phyloP scores from a whole-genome alignment of 2,888 invertebrate genomes.

The Cerceris ruficornis region DNA sequence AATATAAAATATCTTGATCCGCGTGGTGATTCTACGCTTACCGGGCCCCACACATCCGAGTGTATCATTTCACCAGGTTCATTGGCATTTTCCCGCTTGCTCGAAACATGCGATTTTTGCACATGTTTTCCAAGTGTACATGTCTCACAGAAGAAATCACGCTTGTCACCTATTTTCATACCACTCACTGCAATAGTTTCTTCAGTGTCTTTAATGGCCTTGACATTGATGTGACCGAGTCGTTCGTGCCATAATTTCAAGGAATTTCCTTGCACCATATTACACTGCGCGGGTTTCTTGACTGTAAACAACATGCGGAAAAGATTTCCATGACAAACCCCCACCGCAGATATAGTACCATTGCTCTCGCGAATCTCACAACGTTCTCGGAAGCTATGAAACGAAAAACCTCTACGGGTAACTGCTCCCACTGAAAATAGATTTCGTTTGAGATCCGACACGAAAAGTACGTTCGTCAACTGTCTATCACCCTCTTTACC shows the following conservation, averaged over 20 bases:
- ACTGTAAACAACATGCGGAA: conserved; percentile 20
- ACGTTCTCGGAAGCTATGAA: background rate
- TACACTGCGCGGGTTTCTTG: conserved; percentile 2
- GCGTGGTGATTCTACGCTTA: conserved; percentile 6
- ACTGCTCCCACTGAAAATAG: conserved; percentile 24
- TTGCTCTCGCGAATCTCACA: conserved; percentile 14
- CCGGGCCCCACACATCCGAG: conserved; percentile 10
- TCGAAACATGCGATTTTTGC: conserved; percentile 8
- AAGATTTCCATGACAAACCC: conserved; percentile 4
- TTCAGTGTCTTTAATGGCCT: background rate
- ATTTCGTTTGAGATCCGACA: conserved; percentile 35
- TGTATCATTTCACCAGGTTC: conserved; percentile 9
- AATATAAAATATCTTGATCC: conserved; percentile 5
- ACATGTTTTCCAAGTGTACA: conserved; percentile 35
- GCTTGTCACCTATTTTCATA: background rate
- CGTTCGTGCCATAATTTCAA: conserved; percentile 17
- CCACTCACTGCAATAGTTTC: background rate
- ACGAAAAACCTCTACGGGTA: conserved; percentile 9
- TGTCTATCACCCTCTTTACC: conserved; percentile 5
- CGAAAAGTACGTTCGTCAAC: conserved; percentile 35
- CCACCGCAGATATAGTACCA: background rate
- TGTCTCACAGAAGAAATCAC: conserved; percentile 27
- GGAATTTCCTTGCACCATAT: background rate
- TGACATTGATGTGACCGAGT: conserved; percentile 17
- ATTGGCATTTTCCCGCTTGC: background rate